Evolutionary conservation across 1,140 invertebrate genomes (phyloP).

Genomic region (Camponotus floridanus): DNA sequence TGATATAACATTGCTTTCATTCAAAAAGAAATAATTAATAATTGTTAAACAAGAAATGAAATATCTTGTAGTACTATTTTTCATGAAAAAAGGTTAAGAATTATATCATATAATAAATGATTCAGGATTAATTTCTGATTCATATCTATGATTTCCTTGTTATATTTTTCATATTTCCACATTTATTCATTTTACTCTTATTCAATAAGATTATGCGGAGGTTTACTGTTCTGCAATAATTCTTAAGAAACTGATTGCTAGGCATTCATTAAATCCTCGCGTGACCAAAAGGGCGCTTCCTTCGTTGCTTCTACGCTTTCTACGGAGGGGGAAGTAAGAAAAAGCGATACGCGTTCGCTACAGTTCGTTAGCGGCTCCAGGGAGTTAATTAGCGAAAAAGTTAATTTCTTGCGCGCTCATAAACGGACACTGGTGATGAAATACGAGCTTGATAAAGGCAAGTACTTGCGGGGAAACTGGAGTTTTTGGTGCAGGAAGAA

Average conservation of each 20-base stretch:
- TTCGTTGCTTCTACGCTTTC: constrained; percentile 30
- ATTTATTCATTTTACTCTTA: background rate
- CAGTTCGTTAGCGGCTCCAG: constrained; percentile 83
- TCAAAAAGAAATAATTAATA: too few species aligned
- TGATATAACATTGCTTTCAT: too few species aligned
- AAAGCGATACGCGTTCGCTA: constrained; percentile 77
- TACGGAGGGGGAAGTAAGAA: constrained; percentile 66
- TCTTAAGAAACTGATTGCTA: constrained; percentile 11
- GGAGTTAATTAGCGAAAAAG: constrained; percentile 86
- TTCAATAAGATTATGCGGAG: background rate
- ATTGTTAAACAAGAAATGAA: too few species aligned
- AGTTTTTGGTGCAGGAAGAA: constrained; percentile 78
- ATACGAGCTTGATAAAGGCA: constrained; percentile 85
- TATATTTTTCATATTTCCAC: background rate
- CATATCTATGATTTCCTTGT: too few species aligned
- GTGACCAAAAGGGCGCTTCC: constrained; percentile 35
- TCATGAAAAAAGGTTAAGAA: too few species aligned
- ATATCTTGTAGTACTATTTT: too few species aligned
- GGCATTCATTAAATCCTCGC: constrained; percentile 40
- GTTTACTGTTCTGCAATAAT: background rate
- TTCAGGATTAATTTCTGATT: too few species aligned
- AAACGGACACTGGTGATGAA: constrained; percentile 84
- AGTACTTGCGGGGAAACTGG: constrained; percentile 78
- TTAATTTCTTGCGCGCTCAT: constrained; percentile 84
- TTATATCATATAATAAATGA: too few species aligned